These are phyloP conservation scores for Teleopsis dalmanni DNA, from an alignment of 1,140 invertebrate species.

Conservation along the genomic window DNA sequence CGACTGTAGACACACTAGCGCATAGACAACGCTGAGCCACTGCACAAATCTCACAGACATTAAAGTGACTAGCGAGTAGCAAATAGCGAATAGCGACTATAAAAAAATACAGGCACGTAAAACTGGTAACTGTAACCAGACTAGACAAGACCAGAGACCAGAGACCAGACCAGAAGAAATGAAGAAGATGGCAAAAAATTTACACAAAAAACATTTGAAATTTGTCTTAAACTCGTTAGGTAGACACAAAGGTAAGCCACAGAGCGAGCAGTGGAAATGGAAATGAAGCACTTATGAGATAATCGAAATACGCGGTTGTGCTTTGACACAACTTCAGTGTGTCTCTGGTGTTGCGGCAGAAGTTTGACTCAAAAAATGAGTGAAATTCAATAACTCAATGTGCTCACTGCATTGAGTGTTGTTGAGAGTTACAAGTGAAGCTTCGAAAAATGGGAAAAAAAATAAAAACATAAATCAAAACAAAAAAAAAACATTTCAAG, in stretches of 20 bases:
- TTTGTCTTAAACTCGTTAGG: background rate
- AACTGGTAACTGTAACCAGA: too few species aligned
- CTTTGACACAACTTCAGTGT: background rate
- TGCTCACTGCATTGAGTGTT: background rate
- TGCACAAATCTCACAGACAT: background rate
- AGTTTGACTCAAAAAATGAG: background rate
- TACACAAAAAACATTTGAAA: background rate
- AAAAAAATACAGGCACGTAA: slow-evolving; percentile 20
- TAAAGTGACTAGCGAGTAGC: background rate
- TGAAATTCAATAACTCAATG: background rate
- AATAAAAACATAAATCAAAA: background rate
- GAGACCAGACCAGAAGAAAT: too few species aligned
- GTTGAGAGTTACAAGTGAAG: background rate
- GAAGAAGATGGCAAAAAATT: slow-evolving; percentile 14
- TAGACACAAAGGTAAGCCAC: background rate
- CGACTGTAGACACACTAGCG: too few species aligned
- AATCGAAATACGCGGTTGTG: background rate
- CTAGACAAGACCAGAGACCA: too few species aligned
- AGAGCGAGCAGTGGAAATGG: background rate
- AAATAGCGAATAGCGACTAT: background rate
- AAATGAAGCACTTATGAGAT: background rate
- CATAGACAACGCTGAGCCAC: too few species aligned
- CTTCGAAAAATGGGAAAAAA: background rate
- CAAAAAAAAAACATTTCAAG: background rate
- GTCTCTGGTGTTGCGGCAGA: background rate